Evolutionary conservation across 2,113 vertebrate species (phyloP), one percentile per base, ranked within the genome.

Genomic region (Falcunculus frontatus): DNA sequence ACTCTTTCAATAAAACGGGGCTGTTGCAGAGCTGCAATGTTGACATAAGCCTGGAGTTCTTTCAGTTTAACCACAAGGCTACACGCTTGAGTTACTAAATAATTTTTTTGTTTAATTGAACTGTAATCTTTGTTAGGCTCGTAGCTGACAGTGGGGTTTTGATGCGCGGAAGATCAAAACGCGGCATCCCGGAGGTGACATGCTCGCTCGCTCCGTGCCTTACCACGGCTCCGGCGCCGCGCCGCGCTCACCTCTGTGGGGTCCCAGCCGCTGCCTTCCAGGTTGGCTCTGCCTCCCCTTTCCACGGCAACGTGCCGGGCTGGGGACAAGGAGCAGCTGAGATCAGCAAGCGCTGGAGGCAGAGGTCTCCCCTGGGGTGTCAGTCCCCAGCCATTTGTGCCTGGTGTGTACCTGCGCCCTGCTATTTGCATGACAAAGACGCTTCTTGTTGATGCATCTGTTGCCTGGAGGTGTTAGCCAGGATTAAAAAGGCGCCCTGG

Each of bases 391-490:
- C 97, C 97, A 79, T 98, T 97, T 97, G 96, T 74, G 85, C 73
- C 27, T 33, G 56, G 50, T 75, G 64, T 55, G 85, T 70, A 94
- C 95, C 73, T 74, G 75, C 11, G n/a, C 74, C 87, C 95, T 74
- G 9, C 41, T 42, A 96, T 98, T 98, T 97, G 95, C 97, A 98
- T 97, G 95, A 96, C 87, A 97, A 97, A 97, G 97, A 59, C 60
- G n/a, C 84, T 91, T 57, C 89, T 87, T 86, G 87, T 97, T 85
- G 93, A 86, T 77, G 84, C 94, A 96, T 96, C 94, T 97, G 94
- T 95, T 95, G 84, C 91, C 76, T 53, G 70, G 80, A 92, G 88
- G 84, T 97, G 94, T 96, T 86, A 92, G 85, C 75, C 72, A 14
- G 74, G 84, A 95, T 92, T 84, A 85, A 96, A 96, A 93, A 95